A percentile compares a stretch with the other conserved stretches of the same genome.
Conservation (phyloP, 2,888 invertebrate species). For the Brachylomia viminalis region DNA sequence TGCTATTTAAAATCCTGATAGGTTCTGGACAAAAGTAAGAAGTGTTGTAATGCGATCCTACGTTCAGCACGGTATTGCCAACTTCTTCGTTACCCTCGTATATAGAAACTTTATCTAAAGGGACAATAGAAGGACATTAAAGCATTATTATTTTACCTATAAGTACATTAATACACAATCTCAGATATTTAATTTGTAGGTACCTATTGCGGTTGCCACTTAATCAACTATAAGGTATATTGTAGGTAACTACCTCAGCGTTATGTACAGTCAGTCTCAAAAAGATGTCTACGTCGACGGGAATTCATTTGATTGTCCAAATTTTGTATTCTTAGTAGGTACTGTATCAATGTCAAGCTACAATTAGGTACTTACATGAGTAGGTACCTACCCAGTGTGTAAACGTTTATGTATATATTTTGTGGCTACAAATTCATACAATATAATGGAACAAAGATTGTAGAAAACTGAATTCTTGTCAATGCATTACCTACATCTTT, state of each 20-base stretch:
- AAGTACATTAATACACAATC: not conserved
- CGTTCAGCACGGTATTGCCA: not conserved
- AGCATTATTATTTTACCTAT: not conserved
- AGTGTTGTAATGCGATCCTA: not conserved
- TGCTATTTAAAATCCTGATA: conserved; percentile 6
- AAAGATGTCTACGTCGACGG: not conserved
- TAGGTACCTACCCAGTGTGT: no score
- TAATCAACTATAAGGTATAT: not conserved
- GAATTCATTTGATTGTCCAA: not conserved
- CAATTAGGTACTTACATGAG: no score
- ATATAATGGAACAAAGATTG: not conserved
- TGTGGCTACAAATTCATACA: not conserved
- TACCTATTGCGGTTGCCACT: not conserved
- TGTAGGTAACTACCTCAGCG: not conserved
- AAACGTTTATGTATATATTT: no score
- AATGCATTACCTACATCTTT: not conserved
- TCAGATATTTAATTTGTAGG: not conserved
- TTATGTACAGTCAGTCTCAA: not conserved
- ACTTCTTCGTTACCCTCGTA: conserved; percentile 12
- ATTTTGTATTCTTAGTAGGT: no score
- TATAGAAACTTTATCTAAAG: not conserved
- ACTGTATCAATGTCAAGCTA: no score
- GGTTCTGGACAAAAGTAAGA: conserved; percentile 13
- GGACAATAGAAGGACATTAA: not conserved
- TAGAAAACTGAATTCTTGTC: not conserved